Evolutionary conservation across 2,113 vertebrate genomes (phyloP), one percentile per base, ranked within the genome.

Genomic region (Ptychochromis oligacanthus): DNA sequence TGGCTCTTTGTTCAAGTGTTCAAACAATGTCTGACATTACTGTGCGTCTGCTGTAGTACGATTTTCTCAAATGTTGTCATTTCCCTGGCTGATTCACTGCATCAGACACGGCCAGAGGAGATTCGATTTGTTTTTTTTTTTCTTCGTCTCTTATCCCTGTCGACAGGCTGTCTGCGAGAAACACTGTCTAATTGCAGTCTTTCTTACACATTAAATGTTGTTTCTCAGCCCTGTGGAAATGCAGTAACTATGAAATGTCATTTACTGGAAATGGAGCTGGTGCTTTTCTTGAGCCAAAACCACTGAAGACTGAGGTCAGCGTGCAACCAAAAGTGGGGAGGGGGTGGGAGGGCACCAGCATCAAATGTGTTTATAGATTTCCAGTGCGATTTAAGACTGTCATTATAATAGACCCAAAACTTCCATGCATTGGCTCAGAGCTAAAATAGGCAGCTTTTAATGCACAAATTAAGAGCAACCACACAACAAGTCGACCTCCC

Each of bases 211-310:
- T 88, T 87, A 84, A 88, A 91, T 75, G 84, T 83, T 90, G 86
- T 89, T 91, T 89, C 92, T 92, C 90, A 84, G 92, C 80, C 54
- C 65, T 83, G 83, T 94, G 92, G 93, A 93, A 84, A 88, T 89
- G 89, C 87, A 92, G 87, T 74, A 90, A 88, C 93, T 93, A 93
- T 93, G 90, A 94, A 93, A 93, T 93, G 88, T 91, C 89, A 93
- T 93, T 95, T 95, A 95, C 93, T 95, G 95, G 93, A 95, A 95
- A 93, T 83, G 84, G 89, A 93, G 90, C 92, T 87, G 92, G 83
- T 89, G 85, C 90, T 92, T 90, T 84, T 76, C 64, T 72, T 49
- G 31, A 90, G 93, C 91, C 89, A 92, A 92, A 94, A 94, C 93
- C 93, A 9, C 94, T 43, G 86, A 93, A 89, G 85, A 85, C 93